Base-by-base conservation (phyloP, 2,888 invertebrate species). In the Drosophila imparisetae region DNA sequence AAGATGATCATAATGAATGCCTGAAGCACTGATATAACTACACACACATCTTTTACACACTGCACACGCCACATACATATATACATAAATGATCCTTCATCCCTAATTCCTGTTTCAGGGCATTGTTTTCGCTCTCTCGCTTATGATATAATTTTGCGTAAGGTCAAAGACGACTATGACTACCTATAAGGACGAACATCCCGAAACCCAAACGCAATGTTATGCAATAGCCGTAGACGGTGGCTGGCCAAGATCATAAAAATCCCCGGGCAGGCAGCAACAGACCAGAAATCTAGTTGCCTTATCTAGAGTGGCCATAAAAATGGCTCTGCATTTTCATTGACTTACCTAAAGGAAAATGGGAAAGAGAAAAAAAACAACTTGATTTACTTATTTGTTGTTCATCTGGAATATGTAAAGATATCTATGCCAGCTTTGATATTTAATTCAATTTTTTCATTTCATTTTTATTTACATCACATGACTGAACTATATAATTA, bases 61-160 rank as follows among this genome's bases (percentile, higher is more conserved):
- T 58, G 48, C 74, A 52, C 78, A 72, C 74, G 74, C 62, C 49
- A 50, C 57, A 27, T 55, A 40, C 15, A 40, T n/a, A 21, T 27
- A 18, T 27, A 61, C 61, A 73, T 74, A 49, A 72, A 75, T 60
- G 71, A 72, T 81, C 48, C 57, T 58, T 54, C 49, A 64, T 68
- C 38, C 66, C 59, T 45, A 48, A 59, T 61, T 63, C 68, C 67
- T n/a, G 65, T 63, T 58, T 27, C 66, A 18, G 27, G 30, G 61
- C 65, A 70, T 84, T 87, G 86, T 85, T 72, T 54, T 27, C 32
- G 50, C 36, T n/a, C 42, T 64, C 70, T 75, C 77, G 68, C 75
- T 89, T 81, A 85, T 85, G 89, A 85, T 75, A 81, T 86, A 75
- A 85, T 72, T 79, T 78, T 83, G 73, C 78, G 67, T 83, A 81